Base-by-base conservation (phyloP, 2,888 invertebrate species). In the Calameuta idolon region DNA sequence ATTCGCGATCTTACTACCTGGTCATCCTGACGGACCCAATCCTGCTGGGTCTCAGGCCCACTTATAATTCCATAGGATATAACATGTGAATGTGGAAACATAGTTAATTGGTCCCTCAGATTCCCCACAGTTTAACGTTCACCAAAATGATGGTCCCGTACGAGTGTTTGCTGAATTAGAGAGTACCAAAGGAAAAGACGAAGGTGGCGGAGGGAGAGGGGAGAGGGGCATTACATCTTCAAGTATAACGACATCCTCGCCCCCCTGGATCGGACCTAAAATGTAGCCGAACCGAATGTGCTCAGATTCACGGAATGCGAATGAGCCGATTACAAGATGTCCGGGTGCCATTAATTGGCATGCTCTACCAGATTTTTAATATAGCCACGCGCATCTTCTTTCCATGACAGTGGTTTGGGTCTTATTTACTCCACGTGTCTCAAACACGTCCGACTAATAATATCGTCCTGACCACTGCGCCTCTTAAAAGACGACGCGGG, bases 171-270 rank as follows among this genome's bases (percentile, higher is more conserved):
- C 71, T 79, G 71, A 34, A 55, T 23, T 76, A 76, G 79, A 84
- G 85, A 85, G 82, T 84, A 84, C 82, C 79, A 80, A 79, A 81
- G 81, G 78, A 80, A 69, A 35, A 12, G 12, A 3, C 12, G 12
- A 12, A 35, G 35, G 12, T 12, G 35, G 35, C 0, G 35, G 35
- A 2, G 35, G 73, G 5, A 77, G 69, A 69, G 34, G 78, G 34
- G 71, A 15, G 37, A n/a, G 12, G 1, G 1, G 15, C 11, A 55
- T 55, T 23, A 9, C 55, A 55, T 55, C 55, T 55, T 23, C 55
- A 11, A 11, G 71, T 31, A 37, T 74, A 74, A 74, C 23, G 30
- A 35, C 35, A 37, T 23, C 74, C 1, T 35, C 74, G 34, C 23
- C 35, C 74, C 34, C n/a, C 71, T 34, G 15, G 31, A 31, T 71